A percentile compares a stretch with the other conserved stretches of the same genome.
Conservation (phyloP, 2,888 invertebrate species). For the Automeris io region DNA sequence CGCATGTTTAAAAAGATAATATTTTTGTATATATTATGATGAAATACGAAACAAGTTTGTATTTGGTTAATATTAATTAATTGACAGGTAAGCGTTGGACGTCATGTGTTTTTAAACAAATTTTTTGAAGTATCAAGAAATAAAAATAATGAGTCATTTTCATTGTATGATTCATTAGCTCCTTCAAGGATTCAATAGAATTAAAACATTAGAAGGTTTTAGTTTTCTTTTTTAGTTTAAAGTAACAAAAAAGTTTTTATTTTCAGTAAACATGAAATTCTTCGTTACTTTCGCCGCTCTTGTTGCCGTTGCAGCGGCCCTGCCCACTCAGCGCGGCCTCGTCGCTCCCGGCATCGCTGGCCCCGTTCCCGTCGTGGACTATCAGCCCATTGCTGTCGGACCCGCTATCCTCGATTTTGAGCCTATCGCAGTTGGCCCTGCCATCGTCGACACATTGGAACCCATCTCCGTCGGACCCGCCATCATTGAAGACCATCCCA, state of each 20-base stretch:
- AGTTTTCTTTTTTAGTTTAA: too few species aligned
- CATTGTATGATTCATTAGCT: too few species aligned
- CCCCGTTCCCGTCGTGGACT: slow-evolving; percentile 11
- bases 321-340: slow-evolving; percentile 5
- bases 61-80: neutral
- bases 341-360: slow-evolving; percentile 4
- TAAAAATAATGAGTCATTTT: too few species aligned
- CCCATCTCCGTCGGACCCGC: slow-evolving; percentile 14
- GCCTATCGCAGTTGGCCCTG: slow-evolving; percentile 12
- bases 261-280: slow-evolving; percentile 6
- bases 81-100: neutral
- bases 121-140: too few species aligned
- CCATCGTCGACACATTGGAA: slow-evolving; percentile 11
- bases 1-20: neutral
- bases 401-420: slow-evolving; percentile 11
- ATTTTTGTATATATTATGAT: neutral
- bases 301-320: slow-evolving; percentile 15
- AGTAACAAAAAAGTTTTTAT: too few species aligned
- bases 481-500: slow-evolving; percentile 13
- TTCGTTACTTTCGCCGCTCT: slow-evolving; percentile 16
- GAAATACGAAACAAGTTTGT: neutral
- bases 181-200: too few species aligned
- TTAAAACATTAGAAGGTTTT: too few species aligned
- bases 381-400: slow-evolving; percentile 16
- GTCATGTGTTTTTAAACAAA: too few species aligned